phyloP scores from a whole-genome alignment of 2,113 vertebrate genomes.

The Meleagris gallopavo region DNA sequence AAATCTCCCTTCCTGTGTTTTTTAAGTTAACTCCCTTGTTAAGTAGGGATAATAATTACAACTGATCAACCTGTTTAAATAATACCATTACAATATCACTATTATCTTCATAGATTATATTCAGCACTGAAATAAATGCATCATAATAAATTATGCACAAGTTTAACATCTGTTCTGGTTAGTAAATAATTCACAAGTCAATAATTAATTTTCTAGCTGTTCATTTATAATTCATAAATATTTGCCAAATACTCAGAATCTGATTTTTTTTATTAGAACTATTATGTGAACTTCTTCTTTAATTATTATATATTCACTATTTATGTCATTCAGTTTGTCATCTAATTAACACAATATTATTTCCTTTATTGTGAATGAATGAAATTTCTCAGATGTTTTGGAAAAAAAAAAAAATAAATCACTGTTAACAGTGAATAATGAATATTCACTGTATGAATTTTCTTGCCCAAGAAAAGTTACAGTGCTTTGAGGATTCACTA shows the following conservation, averaged over 20 bases:
- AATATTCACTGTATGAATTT: conserved; percentile 23
- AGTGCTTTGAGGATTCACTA: not conserved
- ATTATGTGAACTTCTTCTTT: conserved; percentile 36
- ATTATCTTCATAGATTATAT: conserved; percentile 58
- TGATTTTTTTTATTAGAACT: conserved; percentile 47
- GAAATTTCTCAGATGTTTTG: conserved; percentile 12
- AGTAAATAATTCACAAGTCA: conserved; percentile 71
- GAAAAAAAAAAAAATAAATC: not conserved
- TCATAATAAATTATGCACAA: conserved; percentile 68
- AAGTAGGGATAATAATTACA: conserved; percentile 58
- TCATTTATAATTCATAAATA: conserved; percentile 72
- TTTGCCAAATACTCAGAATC: conserved; percentile 66
- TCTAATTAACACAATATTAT: conserved; percentile 47
- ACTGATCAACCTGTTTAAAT: conserved; percentile 53
- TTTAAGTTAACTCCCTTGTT: conserved; percentile 12
- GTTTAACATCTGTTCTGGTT: conserved; percentile 67
- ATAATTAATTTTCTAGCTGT: conserved; percentile 70
- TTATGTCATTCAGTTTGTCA: conserved; percentile 32
- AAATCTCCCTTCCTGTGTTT: conserved; percentile 13
- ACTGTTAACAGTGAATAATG: not conserved
- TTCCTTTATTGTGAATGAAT: not conserved
- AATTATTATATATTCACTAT: conserved; percentile 30
- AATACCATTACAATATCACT: conserved; percentile 57
- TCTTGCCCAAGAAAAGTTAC: not conserved
- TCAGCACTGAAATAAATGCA: conserved; percentile 58